Evolutionary conservation across 2,888 invertebrate genomes (phyloP), one percentile per base, ranked within the genome.

Genomic region (Catocala fraxini): DNA sequence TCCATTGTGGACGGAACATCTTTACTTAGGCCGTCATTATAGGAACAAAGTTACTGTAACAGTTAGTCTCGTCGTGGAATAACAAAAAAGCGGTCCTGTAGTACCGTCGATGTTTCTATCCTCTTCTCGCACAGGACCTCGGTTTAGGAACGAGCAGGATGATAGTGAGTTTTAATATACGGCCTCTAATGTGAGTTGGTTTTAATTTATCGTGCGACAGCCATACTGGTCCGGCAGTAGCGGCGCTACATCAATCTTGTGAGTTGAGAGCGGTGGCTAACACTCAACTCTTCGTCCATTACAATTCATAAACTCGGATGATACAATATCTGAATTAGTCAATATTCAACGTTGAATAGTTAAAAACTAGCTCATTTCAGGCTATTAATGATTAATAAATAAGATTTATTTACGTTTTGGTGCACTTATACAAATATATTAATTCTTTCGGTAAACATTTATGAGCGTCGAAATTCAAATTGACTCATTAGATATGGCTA

Each of bases 151-250:
- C 68, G 88, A 93, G 88, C 79, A 82, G 87, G 91, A 91, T 84
- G 84, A 84, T 79, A 70, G 81, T 81, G 73, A 73, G 86, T 89
- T 90, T 89, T 85, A 88, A 88, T 86, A 86, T 88, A 81, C 83
- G 79, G 82, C 88, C 82, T 85, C 84, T 89, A 90, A 90, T 89
- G 89, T 85, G 89, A 90, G 89, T 89, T 84, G 86, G 84, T 89
- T 90, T 90, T 93, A 93, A 93, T 93, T 93, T 93, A 93, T 93
- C 80, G 90, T 86, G 88, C 88, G 90, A 93, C 93, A 93, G 92
- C 91, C 92, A 91, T 83, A 80, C 82, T 82, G 84, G 87, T 85
- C 86, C 83, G 81, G 79, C 68, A 81, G 85, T 86, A 86, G 85
- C 83, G 86, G 83, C 83, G 83, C 83, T 84, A 86, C 92, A 93